Percentiles rank a stretch among this genome's conserved stretches.
These are phyloP conservation scores for Pseudochaenichthys georgianus DNA, from an alignment of 2,797 vertebrate genomes.

Conservation along the genomic window DNA sequence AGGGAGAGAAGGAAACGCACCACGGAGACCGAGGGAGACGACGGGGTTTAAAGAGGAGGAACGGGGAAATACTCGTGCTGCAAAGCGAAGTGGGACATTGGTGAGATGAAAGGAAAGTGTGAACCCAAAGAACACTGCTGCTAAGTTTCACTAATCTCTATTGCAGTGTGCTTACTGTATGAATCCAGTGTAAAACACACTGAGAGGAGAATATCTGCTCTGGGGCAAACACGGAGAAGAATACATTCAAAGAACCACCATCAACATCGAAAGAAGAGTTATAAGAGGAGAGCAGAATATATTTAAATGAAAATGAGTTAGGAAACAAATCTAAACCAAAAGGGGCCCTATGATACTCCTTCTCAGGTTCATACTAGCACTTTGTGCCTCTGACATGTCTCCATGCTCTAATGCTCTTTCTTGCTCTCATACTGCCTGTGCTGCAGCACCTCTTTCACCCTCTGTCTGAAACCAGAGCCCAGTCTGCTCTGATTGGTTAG, in stretches of 20 bases:
- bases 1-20: constrained; percentile 34
- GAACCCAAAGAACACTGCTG: constrained; percentile 10
- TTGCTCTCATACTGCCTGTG: too few relatives aligned
- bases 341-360: too few relatives aligned
- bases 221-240: not conserved
- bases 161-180: not conserved
- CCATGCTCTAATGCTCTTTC: too few relatives aligned
- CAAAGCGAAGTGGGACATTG: constrained; percentile 5
- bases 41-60: constrained; percentile 7
- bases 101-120: constrained; percentile 38
- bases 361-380: too few relatives aligned
- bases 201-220: not conserved
- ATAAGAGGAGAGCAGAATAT: not conserved
- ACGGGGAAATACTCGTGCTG: constrained; percentile 5
- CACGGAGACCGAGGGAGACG: constrained; percentile 30
- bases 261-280: not conserved
- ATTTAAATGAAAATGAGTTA: not conserved
- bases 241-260: not conserved
- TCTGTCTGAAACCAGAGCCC: too few relatives aligned
- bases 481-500: too few relatives aligned
- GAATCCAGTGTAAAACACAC: not conserved
- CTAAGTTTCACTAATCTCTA: constrained; percentile 9
- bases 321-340: not conserved
- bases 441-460: too few relatives aligned
- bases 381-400: too few relatives aligned